Conservation (phyloP, 2,888 invertebrate genomes). For the Xestobium rufovillosum region DNA sequence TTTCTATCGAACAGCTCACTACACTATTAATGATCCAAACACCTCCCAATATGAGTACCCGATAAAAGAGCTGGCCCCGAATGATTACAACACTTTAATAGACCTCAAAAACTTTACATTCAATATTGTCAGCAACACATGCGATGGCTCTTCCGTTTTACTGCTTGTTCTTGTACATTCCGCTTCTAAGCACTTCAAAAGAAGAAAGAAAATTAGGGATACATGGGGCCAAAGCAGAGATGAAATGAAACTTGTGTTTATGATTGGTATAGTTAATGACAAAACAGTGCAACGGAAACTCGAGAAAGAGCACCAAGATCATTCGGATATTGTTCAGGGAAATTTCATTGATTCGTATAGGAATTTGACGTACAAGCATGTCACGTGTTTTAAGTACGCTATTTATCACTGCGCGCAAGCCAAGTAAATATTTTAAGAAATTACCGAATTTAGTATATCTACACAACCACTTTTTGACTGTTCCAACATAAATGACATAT, state of each 20-base stretch:
- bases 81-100: conserved; percentile 27
- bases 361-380: conserved; percentile 76
- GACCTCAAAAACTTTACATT: no score
- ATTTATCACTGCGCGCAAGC: conserved; percentile 58
- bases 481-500: no score
- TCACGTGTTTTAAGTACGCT: conserved; percentile 72
- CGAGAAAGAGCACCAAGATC: conserved; percentile 47
- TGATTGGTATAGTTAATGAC: conserved; percentile 51
- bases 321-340: conserved; percentile 69
- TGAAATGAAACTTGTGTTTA: conserved; percentile 53
- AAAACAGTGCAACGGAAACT: conserved; percentile 36
- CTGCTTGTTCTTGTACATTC: conserved; percentile 59
- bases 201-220: conserved; percentile 56
- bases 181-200: conserved; percentile 55
- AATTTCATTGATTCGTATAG: conserved; percentile 67
- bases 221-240: no score
- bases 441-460: no score
- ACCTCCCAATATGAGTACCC: conserved; percentile 10
- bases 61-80: conserved; percentile 17
- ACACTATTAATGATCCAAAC: no score
- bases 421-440: no score
- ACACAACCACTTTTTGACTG: no score
- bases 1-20: conserved; percentile 3
- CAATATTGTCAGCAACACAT: no score
- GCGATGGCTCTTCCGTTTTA: no score